A percentile compares a stretch with the other conserved stretches of the same genome.
Evolutionary conservation across 2,797 vertebrate species (phyloP).

Genomic region (Poecilia wingei): DNA sequence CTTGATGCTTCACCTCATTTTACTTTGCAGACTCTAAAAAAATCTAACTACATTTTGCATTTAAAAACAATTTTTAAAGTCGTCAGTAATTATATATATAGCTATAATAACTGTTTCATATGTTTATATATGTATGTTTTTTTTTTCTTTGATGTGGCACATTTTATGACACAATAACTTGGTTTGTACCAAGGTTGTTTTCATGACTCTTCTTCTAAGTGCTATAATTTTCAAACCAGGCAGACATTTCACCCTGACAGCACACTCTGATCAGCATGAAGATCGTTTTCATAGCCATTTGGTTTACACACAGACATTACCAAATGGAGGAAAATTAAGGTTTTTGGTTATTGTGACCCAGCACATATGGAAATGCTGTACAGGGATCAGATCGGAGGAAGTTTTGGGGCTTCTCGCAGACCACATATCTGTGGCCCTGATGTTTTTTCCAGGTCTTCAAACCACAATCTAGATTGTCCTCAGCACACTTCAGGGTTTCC

Average conservation of each 20-base stretch:
- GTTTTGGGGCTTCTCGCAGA: conserved; percentile 50
- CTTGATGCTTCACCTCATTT: neutral
- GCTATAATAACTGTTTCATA: neutral
- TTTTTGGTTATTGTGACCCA: conserved; percentile 54
- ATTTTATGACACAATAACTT: neutral
- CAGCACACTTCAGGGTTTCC: conserved; percentile 53
- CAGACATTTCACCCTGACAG: conserved; percentile 23
- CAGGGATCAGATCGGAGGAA: conserved; percentile 48
- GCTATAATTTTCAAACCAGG: conserved; percentile 36
- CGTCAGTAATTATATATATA: neutral
- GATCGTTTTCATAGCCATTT: conserved; percentile 50
- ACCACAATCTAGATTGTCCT: conserved; percentile 61
- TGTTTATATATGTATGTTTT: neutral
- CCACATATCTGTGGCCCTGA: conserved; percentile 71
- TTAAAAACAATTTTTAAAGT: neutral
- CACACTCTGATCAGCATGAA: conserved; percentile 43
- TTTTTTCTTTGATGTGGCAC: neutral
- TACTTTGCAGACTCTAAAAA: neutral
- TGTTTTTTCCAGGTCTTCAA: conserved; percentile 71
- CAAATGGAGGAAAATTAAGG: conserved; percentile 61
- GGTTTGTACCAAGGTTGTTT: neutral
- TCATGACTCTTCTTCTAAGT: conserved; percentile 6
- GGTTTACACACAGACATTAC: conserved; percentile 65
- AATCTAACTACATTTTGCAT: neutral
- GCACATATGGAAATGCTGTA: conserved; percentile 70